Percentiles rank a stretch among this genome's conserved stretches.
These are phyloP conservation scores for Brienomyrus longianalis DNA, from an alignment of 2,113 vertebrate genomes.

Conservation along the genomic window DNA sequence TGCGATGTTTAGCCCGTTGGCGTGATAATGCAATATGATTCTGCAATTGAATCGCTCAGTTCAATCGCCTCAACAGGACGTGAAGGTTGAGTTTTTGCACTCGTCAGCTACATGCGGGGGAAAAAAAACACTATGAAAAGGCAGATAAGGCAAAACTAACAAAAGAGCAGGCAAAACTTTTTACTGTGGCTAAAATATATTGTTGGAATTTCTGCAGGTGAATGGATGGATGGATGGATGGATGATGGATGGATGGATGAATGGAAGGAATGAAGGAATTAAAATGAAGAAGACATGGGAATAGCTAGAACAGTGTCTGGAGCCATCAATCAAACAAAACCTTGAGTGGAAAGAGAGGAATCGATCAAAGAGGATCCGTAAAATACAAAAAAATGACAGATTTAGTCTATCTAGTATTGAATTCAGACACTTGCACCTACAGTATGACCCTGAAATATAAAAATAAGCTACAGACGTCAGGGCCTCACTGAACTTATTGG, in stretches of 20 bases:
- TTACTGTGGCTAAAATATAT: neutral
- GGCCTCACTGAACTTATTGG: neutral
- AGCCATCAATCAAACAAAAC: neutral
- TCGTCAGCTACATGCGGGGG: neutral
- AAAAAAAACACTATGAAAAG: neutral
- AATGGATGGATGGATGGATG: neutral
- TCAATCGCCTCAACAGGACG: neutral
- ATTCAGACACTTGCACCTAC: neutral
- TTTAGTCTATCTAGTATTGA: neutral
- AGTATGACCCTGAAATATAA: neutral
- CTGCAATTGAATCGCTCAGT: neutral
- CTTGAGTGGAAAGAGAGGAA: neutral
- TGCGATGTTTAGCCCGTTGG: neutral
- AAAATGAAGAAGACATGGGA: neutral
- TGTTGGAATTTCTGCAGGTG: neutral
- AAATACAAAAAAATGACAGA: neutral
- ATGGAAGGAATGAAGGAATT: neutral
- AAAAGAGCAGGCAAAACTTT: neutral
- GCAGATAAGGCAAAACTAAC: neutral
- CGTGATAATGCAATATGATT: neutral
- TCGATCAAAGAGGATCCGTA: neutral
- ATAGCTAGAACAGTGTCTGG: neutral
- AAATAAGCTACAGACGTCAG: neutral
- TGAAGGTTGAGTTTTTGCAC: neutral
- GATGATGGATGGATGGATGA: neutral